Evolutionary conservation across 2,113 vertebrate genomes (phyloP).

Genomic region (Callipepla squamata): DNA sequence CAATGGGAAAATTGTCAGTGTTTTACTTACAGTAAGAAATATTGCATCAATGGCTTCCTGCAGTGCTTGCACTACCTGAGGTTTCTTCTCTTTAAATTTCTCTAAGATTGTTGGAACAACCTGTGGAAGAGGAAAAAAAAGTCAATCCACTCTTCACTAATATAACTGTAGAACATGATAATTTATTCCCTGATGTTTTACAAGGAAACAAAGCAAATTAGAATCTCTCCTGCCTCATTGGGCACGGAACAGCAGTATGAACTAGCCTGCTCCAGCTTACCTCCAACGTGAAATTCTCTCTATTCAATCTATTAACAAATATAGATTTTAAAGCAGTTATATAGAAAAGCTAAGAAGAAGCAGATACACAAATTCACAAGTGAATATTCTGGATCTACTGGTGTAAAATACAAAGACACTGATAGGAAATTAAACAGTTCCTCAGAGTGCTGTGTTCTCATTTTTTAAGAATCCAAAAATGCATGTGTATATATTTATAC

Average conservation of each 20-base stretch:
- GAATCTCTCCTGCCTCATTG: background rate
- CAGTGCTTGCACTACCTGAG: conserved; percentile 94
- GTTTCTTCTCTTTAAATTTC: conserved; percentile 99
- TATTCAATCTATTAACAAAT: background rate
- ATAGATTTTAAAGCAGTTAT: background rate
- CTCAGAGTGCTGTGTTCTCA: background rate
- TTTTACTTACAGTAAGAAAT: conserved; percentile 92
- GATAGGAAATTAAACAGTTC: background rate
- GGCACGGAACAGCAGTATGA: background rate
- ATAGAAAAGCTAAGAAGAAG: background rate
- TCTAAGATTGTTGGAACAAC: conserved; percentile 96
- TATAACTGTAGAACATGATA: background rate
- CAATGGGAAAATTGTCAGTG: background rate
- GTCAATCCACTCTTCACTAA: background rate
- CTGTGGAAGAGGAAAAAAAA: conserved; percentile 60
- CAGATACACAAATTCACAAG: background rate
- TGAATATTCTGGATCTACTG: background rate
- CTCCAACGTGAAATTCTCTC: background rate
- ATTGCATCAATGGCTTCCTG: conserved; percentile 97
- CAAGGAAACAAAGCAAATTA: background rate
- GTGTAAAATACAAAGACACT: background rate
- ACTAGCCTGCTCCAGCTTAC: background rate
- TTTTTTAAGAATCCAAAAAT: background rate
- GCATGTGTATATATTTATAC: background rate
- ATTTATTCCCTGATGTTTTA: background rate